Evolutionary conservation across 1,140 invertebrate species (phyloP).

Genomic region (Diorhabda elongata): DNA sequence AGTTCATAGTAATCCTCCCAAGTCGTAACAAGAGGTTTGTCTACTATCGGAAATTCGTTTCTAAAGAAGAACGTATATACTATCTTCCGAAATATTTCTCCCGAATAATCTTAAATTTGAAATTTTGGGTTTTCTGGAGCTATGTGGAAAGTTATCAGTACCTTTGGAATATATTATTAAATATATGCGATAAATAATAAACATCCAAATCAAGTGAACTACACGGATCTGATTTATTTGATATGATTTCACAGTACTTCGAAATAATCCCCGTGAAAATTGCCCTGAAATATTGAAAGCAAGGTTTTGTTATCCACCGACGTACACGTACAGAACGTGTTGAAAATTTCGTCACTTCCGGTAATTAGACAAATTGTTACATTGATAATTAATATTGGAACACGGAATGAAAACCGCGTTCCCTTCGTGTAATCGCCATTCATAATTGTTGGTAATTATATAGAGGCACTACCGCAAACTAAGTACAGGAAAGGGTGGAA

Average conservation of each 20-base stretch:
- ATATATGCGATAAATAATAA: too few relatives aligned
- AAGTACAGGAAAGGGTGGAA: neutral
- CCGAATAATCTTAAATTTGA: too few relatives aligned
- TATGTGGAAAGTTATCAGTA: too few relatives aligned
- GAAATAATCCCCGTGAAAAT: neutral
- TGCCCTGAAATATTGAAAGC: neutral
- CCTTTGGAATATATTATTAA: too few relatives aligned
- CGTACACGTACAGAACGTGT: constrained; percentile 2
- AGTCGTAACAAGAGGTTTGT: too few relatives aligned
- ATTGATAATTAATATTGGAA: neutral
- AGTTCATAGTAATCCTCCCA: too few relatives aligned
- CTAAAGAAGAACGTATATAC: too few relatives aligned
- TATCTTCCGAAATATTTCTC: too few relatives aligned
- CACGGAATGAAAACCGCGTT: neutral
- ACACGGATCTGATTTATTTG: too few relatives aligned
- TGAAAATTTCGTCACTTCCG: constrained; percentile 1
- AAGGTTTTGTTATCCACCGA: neutral
- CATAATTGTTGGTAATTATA: neutral
- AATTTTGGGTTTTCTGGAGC: too few relatives aligned
- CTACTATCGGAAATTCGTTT: too few relatives aligned
- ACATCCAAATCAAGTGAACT: too few relatives aligned
- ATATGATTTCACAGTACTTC: neutral
- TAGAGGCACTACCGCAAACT: neutral
- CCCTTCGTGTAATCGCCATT: neutral
- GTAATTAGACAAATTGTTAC: constrained; percentile 1